phyloP scores from a whole-genome alignment of 1,140 invertebrate species.

The Notospermus geniculatus region DNA sequence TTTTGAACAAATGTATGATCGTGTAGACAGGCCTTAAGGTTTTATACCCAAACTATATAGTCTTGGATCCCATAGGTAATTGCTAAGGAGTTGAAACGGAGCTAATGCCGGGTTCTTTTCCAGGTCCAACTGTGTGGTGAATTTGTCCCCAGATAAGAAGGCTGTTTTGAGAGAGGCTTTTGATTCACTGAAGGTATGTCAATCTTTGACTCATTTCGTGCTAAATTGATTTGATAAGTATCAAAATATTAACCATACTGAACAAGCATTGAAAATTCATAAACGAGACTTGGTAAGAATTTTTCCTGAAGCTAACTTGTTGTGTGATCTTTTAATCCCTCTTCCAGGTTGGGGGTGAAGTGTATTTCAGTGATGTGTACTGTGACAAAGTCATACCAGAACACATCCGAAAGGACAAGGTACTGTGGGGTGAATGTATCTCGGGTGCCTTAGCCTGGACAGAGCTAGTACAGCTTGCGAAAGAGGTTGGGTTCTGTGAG shows the following conservation, averaged over 20 bases:
- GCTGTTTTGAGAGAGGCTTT: constrained; percentile 18
- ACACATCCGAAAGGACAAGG: constrained; percentile 18
- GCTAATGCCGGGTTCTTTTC: too few species aligned
- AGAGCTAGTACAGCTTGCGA: constrained; percentile 35
- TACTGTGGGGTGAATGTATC: constrained; percentile 38
- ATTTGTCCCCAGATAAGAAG: constrained; percentile 17
- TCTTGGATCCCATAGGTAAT: too few species aligned
- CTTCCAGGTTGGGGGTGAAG: constrained; percentile 19
- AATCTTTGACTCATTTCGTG: not conserved
- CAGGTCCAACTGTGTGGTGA: constrained; percentile 25
- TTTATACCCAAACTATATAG: too few species aligned
- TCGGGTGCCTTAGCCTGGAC: constrained; percentile 43
- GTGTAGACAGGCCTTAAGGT: too few species aligned
- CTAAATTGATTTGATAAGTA: too few species aligned
- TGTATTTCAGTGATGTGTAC: constrained; percentile 27
- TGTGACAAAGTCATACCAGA: constrained; percentile 16
- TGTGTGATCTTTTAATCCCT: not conserved
- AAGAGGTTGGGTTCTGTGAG: constrained; percentile 38
- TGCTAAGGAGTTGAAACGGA: too few species aligned
- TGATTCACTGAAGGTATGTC: constrained; percentile 18
- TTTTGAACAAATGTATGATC: too few species aligned
- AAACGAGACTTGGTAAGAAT: too few species aligned
- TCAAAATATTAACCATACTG: not conserved
- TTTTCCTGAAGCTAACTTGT: too few species aligned
- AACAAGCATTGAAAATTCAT: too few species aligned